These are phyloP conservation scores for Troglohyphantes excavatus DNA, from an alignment of 2,888 invertebrate genomes.

Conservation along the genomic window DNA sequence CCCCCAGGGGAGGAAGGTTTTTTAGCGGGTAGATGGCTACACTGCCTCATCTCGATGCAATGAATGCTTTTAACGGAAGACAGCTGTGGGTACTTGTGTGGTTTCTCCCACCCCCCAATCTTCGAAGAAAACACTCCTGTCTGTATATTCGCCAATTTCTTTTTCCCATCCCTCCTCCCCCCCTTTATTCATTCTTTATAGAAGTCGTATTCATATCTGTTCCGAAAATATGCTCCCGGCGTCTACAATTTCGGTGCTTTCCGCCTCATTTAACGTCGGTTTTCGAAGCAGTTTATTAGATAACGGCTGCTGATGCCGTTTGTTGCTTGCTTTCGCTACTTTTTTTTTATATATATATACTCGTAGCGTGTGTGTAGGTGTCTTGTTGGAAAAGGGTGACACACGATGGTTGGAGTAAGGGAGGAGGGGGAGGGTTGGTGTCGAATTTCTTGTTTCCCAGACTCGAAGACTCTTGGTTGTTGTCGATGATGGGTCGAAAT, in stretches of 20 bases:
- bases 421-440: conserved; percentile 24
- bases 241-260: conserved; percentile 76
- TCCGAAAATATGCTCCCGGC: conserved; percentile 73
- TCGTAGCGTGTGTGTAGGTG: conserved; percentile 24
- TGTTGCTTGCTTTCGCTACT: conserved; percentile 17
- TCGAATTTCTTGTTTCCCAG: conserved; percentile 66
- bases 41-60: conserved; percentile 41
- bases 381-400: conserved; percentile 38
- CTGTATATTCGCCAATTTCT: conserved; percentile 59
- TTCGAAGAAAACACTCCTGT: conserved; percentile 62
- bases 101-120: conserved; percentile 63
- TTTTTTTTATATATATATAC: too few species aligned
- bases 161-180: background rate
- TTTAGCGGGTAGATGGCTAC: conserved; percentile 59
- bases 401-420: conserved; percentile 22
- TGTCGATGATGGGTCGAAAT: background rate
- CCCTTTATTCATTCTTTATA: conserved; percentile 67
- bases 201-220: conserved; percentile 76
- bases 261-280: conserved; percentile 74
- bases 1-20: conserved; percentile 70
- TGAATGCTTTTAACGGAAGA: conserved; percentile 75
- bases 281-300: conserved; percentile 77
- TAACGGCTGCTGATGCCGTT: conserved; percentile 50
- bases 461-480: conserved; percentile 23
- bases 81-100: conserved; percentile 69